Evolutionary conservation across 2,113 vertebrate genomes (phyloP), one percentile per base, ranked within the genome.

Genomic region (Sebastes schlegelii): DNA sequence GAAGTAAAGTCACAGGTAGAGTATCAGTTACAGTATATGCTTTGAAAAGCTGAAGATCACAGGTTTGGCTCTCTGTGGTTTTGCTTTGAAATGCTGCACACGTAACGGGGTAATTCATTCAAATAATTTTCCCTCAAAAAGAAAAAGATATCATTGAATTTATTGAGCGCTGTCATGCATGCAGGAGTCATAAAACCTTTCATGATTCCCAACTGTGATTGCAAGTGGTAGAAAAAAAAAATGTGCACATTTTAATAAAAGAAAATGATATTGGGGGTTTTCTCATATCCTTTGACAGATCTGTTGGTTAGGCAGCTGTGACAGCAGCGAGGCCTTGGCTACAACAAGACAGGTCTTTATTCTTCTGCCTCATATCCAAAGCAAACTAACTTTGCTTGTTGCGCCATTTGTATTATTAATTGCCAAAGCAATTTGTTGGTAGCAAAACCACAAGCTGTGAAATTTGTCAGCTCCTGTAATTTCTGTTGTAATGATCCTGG

Each of bases 241-340:
- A 42, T 71, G 43, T 72, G 82, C 80, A 80, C 78, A 86, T 89
- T 93, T 92, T 91, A 91, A 92, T 92, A 85, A 91, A 80, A 85
- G 83, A 72, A 84, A 89, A 92, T 86, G 80, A 88, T 86, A 77
- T 69, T 71, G 34, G 49, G 76, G 83, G 80, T 68, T 92, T 88
- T 92, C 70, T 92, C 86, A 93, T 92, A 89, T 94, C 86, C 80
- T 93, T 66, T 86, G 89, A 92, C 73, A 79, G 88, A 93, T 92
- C 55, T 62, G 70, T 84, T 76, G 79, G 77, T 81, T 71, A 71
- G 80, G 70, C 80, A 69, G 82, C 21, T 19, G 77, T 88, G 93
- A 89, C 91, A 88, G 84, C 72, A 68, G 48, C 46, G 1, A 34
- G 52, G 34, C 34, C 3, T 13, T 43, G 58, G 8, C 64, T 70